Percentiles rank a stretch among this genome's conserved stretches.
These are phyloP conservation scores for Salminus brasiliensis DNA, from an alignment of 2,113 vertebrate species.

Conservation along the genomic window DNA sequence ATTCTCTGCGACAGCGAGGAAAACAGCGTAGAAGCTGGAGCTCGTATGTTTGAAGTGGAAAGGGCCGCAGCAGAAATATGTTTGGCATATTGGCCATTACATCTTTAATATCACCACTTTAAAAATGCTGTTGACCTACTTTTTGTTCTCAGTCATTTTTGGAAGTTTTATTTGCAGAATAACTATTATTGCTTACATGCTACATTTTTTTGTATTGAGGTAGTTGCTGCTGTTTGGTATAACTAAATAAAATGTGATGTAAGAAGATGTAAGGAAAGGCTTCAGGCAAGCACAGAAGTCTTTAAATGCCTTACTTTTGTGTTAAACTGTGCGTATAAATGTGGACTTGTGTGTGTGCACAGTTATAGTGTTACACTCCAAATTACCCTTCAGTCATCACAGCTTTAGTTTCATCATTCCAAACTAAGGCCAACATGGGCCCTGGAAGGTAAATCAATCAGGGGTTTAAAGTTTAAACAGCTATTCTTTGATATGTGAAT, in stretches of 20 bases:
- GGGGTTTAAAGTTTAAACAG: slow-evolving; percentile 57
- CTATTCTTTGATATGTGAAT: slow-evolving; percentile 52
- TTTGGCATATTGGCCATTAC: not conserved
- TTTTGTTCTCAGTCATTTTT: not conserved
- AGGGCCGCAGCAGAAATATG: too few species aligned
- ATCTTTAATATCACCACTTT: not conserved
- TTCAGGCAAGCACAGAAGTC: not conserved
- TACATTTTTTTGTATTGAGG: too few species aligned
- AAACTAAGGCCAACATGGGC: slow-evolving; percentile 12
- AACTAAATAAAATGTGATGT: not conserved
- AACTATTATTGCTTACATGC: too few species aligned
- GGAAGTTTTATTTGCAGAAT: not conserved
- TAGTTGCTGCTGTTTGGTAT: not conserved
- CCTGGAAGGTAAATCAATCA: slow-evolving; percentile 25
- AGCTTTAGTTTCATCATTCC: slow-evolving; percentile 15
- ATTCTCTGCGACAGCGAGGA: not conserved
- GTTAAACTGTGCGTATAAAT: too few species aligned
- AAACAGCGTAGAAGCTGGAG: not conserved
- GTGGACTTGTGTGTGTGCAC: too few species aligned
- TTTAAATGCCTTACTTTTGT: not conserved
- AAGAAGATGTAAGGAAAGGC: not conserved
- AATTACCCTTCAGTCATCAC: not conserved
- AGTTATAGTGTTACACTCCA: not conserved
- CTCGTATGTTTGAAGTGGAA: not conserved
- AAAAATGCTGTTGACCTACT: not conserved